phyloP scores from a whole-genome alignment of 2,113 vertebrate species.

The Ivindomyrus marchei region DNA sequence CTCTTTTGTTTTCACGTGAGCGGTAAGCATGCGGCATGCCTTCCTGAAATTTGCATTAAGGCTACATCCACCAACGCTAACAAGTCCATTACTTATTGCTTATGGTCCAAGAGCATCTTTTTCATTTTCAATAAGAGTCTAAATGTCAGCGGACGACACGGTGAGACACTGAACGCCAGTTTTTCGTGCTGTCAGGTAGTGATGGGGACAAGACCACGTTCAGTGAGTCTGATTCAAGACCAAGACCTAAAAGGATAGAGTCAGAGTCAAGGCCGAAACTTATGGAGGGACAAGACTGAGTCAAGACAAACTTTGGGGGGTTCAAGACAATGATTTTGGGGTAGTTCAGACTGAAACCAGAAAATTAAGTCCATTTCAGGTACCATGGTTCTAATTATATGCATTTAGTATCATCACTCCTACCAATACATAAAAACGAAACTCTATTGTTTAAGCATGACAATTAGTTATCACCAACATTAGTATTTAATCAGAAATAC shows the following conservation, averaged over 20 bases:
- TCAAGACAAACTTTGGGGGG: not conserved
- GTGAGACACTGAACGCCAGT: not conserved
- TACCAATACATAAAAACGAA: not conserved
- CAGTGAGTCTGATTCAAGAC: not conserved
- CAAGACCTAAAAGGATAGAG: not conserved
- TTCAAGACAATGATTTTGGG: not conserved
- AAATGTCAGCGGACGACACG: not conserved
- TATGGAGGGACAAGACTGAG: not conserved
- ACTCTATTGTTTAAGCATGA: too few relatives aligned
- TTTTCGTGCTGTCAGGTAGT: not conserved
- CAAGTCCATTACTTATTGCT: not conserved
- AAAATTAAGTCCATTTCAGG: not conserved
- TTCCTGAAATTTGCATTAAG: not conserved
- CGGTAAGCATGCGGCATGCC: not conserved
- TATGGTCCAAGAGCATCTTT: not conserved
- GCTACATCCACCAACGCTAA: not conserved
- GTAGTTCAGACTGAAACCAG: not conserved
- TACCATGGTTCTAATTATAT: not conserved
- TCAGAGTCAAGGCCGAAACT: not conserved
- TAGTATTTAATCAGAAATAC: not conserved
- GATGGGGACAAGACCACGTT: not conserved
- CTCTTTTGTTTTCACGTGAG: not conserved
- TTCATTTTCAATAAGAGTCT: not conserved
- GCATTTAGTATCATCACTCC: not conserved
- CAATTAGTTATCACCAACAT: not conserved